Percentiles rank a stretch among this genome's conserved stretches.
These are phyloP conservation scores for Oscheius myriophilus DNA, from an alignment of 2,888 invertebrate genomes.

Conservation along the genomic window DNA sequence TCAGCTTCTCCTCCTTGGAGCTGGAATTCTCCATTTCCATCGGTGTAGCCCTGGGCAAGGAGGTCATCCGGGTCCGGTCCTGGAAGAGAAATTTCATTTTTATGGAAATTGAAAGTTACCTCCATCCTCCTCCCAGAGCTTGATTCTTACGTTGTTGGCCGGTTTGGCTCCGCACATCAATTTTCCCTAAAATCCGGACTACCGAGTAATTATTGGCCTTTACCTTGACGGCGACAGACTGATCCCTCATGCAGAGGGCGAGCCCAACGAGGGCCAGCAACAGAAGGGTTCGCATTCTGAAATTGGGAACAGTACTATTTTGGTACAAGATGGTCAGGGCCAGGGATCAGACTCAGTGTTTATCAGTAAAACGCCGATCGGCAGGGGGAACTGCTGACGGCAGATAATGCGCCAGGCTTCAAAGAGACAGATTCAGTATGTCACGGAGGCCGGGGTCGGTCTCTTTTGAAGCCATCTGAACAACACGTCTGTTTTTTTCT, in stretches of 20 bases:
- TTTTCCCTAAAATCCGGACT: slow-evolving; percentile 35
- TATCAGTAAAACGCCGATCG: slow-evolving; percentile 18
- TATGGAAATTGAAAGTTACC: no score
- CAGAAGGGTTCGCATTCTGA: slow-evolving; percentile 17
- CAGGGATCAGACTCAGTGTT: slow-evolving; percentile 5
- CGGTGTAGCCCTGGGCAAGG: slow-evolving; percentile 57
- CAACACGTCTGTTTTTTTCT: neutral
- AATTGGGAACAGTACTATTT: neutral
- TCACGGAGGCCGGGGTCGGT: neutral
- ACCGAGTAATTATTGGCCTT: neutral
- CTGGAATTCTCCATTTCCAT: slow-evolving; percentile 46
- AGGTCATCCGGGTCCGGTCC: slow-evolving; percentile 58
- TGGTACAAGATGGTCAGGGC: neutral
- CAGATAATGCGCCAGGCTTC: neutral
- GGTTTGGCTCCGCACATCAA: slow-evolving; percentile 51
- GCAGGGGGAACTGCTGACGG: neutral
- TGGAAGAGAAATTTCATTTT: no score
- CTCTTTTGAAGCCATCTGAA: neutral
- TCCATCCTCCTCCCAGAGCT: slow-evolving; percentile 58
- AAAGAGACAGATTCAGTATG: neutral
- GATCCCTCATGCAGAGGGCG: slow-evolving; percentile 42
- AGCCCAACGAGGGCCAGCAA: slow-evolving; percentile 24
- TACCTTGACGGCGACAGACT: slow-evolving; percentile 52
- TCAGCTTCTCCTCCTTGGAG: slow-evolving; percentile 53
- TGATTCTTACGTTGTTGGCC: slow-evolving; percentile 52